Conservation (phyloP, 2,113 vertebrate genomes). For the Gavialis gangeticus region DNA sequence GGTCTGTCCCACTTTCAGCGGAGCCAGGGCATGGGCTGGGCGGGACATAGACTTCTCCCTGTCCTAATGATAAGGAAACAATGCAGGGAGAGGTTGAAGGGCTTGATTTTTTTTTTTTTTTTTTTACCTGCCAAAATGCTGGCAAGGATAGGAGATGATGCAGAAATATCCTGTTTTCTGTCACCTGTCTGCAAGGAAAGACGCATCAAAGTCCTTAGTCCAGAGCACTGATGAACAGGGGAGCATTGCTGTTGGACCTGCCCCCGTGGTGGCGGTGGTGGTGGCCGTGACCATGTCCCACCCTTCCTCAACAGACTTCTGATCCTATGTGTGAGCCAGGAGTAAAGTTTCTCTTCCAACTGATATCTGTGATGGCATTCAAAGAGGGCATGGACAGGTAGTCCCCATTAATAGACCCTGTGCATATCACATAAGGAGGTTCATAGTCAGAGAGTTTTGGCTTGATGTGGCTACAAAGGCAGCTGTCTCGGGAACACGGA, state of each 20-base stretch:
- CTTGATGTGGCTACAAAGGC: neutral
- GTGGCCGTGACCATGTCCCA: neutral
- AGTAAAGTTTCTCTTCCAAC: neutral
- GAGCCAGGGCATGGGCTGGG: neutral
- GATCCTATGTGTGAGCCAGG: neutral
- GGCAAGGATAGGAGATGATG: neutral
- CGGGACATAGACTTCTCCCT: neutral
- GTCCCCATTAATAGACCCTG: neutral
- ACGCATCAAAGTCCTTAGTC: neutral
- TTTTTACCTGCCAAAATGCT: neutral
- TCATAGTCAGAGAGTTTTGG: neutral
- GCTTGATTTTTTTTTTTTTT: neutral
- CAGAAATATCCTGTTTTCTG: too few relatives aligned
- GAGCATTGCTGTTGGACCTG: neutral
- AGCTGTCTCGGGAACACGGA: neutral
- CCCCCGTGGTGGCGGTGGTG: neutral
- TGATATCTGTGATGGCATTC: neutral
- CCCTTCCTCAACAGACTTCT: neutral
- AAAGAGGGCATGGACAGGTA: neutral
- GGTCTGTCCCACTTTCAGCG: neutral
- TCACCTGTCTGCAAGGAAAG: neutral
- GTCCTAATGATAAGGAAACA: neutral
- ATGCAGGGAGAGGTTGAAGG: neutral
- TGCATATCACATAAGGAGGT: neutral
- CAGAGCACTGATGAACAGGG: neutral